phyloP scores from a whole-genome alignment of 2,797 vertebrate genomes.

The Hybognathus amarus region DNA sequence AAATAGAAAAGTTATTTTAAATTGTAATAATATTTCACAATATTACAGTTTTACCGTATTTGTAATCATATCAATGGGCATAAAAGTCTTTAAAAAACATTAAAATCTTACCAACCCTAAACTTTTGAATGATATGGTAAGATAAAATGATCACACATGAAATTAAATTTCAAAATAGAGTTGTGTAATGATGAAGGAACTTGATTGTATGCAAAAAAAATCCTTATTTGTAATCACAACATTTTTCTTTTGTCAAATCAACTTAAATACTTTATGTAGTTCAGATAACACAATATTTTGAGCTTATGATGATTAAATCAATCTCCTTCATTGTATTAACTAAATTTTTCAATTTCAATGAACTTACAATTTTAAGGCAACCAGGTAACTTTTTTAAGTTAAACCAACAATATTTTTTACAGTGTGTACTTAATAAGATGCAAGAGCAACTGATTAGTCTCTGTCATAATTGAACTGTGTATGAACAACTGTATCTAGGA shows the following conservation, averaged over 20 bases:
- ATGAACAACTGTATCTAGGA: background rate
- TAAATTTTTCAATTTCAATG: too few relatives aligned
- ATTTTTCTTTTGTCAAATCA: too few relatives aligned
- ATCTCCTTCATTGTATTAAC: too few relatives aligned
- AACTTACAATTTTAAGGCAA: too few relatives aligned
- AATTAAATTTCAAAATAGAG: constrained; percentile 3
- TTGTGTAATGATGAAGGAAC: background rate
- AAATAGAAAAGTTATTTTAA: background rate
- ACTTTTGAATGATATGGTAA: background rate
- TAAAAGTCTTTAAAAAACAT: background rate
- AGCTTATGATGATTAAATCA: too few relatives aligned
- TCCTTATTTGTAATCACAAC: too few relatives aligned
- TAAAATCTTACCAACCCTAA: background rate
- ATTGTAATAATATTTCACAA: background rate
- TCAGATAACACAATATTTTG: too few relatives aligned
- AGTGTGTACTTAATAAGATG: constrained; percentile 5
- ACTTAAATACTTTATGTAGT: too few relatives aligned
- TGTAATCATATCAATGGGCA: background rate
- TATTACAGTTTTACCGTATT: background rate
- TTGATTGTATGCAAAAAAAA: too few relatives aligned
- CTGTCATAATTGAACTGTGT: background rate
- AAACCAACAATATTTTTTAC: too few relatives aligned
- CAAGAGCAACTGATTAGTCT: background rate
- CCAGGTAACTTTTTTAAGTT: too few relatives aligned
- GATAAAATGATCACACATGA: background rate